Evolutionary conservation across 2,888 invertebrate genomes (phyloP), one percentile per base, ranked within the genome.

Genomic region (Microdon myrmicae): DNA sequence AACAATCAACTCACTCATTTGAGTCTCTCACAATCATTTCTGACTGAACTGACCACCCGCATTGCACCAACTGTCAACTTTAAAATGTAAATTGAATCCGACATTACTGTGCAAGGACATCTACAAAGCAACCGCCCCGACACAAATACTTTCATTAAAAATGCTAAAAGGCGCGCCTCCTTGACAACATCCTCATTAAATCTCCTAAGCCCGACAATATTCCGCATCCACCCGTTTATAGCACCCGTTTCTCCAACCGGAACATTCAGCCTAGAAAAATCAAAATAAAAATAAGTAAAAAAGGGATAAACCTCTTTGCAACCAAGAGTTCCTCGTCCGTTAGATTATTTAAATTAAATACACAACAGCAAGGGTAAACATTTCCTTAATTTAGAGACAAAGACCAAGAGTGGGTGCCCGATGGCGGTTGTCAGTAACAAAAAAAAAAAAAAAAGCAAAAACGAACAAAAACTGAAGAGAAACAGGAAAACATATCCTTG

Each of bases 291-390:
- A 7, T 3, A 19, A 2, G 14, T 16, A 16, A 44, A 14, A 41
- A 28, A 55, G 29, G 31, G 34, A 55, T 22, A 28, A 41, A 20
- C 10, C 34, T 8, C 19, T n/a, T 10, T 16, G 23, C 14, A 37
- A 45, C 16, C 25, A 22, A 34, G 38, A 26, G 47, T 34, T 34
- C 47, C 47, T 47, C 23, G 29, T n/a, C 31, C 8, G 48, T 37
- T 37, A 48, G 48, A 48, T 43, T 41, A 48, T 56, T 56, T 48
- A 48, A 56, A 56, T 56, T 35, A 35, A 56, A 48, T 43, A 48
- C 41, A 56, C 41, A 56, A 43, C 56, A 37, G 37, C 29, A 29
- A 25, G 28, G 48, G 48, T 43, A 56, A 48, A 56, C 37, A 56
- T 55, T 56, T 56, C 29, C 35, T 35, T 37, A 43, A 48, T 43